phyloP scores from a whole-genome alignment of 2,888 invertebrate species.

The Diplazon laetatorius region DNA sequence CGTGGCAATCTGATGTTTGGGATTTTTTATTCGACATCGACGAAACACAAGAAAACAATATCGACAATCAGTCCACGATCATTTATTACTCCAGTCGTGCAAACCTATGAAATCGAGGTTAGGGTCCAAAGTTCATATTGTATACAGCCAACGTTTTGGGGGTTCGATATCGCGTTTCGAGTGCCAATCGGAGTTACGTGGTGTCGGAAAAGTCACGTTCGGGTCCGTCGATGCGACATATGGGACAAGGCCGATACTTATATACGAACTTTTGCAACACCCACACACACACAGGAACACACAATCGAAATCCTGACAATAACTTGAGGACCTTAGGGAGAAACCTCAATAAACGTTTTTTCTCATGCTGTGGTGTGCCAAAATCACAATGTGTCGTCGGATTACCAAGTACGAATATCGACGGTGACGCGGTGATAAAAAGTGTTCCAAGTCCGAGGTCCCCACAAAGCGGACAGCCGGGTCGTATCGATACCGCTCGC shows the following conservation, averaged over 20 bases:
- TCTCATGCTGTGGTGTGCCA: conserved; percentile 22
- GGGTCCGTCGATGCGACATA: conserved; percentile 58
- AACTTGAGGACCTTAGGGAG: not conserved
- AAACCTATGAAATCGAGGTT: not conserved
- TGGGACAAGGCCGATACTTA: conserved; percentile 53
- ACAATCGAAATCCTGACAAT: not conserved
- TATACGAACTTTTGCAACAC: conserved; percentile 37
- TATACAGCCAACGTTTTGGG: conserved; percentile 21
- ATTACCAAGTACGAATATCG: conserved; percentile 46
- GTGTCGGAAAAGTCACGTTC: conserved; percentile 49
- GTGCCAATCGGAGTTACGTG: conserved; percentile 13
- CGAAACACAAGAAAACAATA: not conserved
- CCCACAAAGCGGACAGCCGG: conserved; percentile 57
- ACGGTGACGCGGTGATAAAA: conserved; percentile 16
- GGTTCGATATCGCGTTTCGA: not conserved
- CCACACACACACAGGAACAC: not conserved
- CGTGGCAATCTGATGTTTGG: not conserved
- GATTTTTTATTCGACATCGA: not conserved
- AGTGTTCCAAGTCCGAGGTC: conserved; percentile 39
- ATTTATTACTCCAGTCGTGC: not conserved
- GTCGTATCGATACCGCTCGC: conserved; percentile 40
- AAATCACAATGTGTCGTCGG: conserved; percentile 41
- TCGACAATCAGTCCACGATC: not conserved
- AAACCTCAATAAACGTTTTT: not conserved
- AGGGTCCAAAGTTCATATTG: not conserved